phyloP scores from a whole-genome alignment of 2,113 vertebrate species.

The Azemiops feae region DNA sequence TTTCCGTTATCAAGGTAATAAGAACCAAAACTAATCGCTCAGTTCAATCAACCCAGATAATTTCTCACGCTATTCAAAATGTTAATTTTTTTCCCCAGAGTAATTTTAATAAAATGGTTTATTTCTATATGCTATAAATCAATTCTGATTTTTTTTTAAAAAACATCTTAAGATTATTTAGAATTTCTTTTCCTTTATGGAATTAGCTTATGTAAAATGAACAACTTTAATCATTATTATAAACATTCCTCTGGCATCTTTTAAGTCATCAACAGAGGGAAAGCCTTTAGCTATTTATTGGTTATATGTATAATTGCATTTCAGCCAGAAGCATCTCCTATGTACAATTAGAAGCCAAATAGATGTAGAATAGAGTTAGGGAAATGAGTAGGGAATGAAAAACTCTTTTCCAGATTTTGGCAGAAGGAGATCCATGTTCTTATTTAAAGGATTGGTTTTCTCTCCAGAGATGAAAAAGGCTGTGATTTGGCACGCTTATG shows the following conservation, averaged over 20 bases:
- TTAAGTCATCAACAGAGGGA: neutral
- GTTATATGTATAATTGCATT: neutral
- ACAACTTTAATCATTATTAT: neutral
- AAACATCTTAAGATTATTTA: neutral
- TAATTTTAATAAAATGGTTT: slow-evolving; percentile 10
- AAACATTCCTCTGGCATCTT: neutral
- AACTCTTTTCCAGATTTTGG: neutral
- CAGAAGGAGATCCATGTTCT: neutral
- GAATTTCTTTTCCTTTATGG: neutral
- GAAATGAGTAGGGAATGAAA: neutral
- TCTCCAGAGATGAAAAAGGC: neutral
- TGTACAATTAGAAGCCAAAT: neutral
- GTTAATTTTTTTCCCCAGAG: neutral
- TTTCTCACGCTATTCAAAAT: neutral
- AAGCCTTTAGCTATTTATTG: neutral
- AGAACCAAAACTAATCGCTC: neutral
- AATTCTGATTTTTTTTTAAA: neutral
- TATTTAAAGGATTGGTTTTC: neutral
- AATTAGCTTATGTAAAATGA: neutral
- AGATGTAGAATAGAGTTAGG: neutral
- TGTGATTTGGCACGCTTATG: neutral
- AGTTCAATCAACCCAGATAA: neutral
- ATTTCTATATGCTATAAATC: neutral
- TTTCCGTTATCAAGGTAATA: neutral
- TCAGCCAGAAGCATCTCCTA: neutral